Evolutionary conservation across 1,140 invertebrate genomes (phyloP).

Genomic region (Camponotus floridanus): DNA sequence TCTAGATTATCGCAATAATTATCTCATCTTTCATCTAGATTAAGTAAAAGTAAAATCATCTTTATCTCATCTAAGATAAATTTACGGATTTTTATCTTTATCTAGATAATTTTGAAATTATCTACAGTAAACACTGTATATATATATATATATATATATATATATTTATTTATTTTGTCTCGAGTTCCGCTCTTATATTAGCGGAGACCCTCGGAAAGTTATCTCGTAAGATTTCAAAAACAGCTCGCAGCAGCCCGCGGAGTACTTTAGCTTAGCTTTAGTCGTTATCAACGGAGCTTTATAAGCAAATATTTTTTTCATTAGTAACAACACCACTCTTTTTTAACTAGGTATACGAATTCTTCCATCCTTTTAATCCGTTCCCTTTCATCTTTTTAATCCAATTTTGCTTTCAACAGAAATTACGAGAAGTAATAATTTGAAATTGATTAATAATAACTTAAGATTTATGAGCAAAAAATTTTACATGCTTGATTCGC

Average conservation of each 20-base stretch:
- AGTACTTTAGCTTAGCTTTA: constrained; percentile 80
- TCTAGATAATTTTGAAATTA: too few species aligned
- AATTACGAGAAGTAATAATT: background rate
- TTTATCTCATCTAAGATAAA: too few species aligned
- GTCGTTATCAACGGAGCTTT: constrained; percentile 83
- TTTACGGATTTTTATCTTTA: too few species aligned
- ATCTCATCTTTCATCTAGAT: too few species aligned
- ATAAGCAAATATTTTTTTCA: constrained; percentile 69
- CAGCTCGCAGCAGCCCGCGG: constrained; percentile 70
- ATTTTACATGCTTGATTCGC: background rate
- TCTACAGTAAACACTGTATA: too few species aligned
- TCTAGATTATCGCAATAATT: too few species aligned
- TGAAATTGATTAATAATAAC: background rate
- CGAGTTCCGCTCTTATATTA: constrained; percentile 48
- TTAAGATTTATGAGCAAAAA: background rate
- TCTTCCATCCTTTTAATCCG: background rate
- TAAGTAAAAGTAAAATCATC: too few species aligned
- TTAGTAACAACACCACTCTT: constrained; percentile 15
- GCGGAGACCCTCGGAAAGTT: constrained; percentile 64
- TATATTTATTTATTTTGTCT: constrained; percentile 51
- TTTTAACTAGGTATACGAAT: background rate
- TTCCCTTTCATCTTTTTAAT: background rate
- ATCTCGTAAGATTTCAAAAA: constrained; percentile 51
- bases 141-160: background rate
- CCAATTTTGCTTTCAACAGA: background rate